Percentiles rank a stretch among this genome's conserved stretches.
These are phyloP conservation scores for Argentina silus DNA, from an alignment of 2,797 vertebrate species.

Conservation along the genomic window DNA sequence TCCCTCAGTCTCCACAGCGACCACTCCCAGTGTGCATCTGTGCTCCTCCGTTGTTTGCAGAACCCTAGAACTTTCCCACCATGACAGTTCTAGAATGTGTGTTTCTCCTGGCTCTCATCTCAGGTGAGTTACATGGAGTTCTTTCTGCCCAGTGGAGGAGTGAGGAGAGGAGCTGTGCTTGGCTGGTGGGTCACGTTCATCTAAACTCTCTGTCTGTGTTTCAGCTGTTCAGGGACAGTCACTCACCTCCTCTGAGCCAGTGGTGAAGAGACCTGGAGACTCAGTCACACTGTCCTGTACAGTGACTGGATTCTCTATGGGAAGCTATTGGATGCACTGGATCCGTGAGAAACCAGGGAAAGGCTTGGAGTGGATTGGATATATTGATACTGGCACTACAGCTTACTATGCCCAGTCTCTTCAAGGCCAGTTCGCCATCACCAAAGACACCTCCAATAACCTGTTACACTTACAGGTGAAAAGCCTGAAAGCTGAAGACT, in stretches of 20 bases:
- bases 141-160: neutral
- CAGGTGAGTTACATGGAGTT: conserved; percentile 5
- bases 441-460: conserved; percentile 33
- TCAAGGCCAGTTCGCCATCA: conserved; percentile 36
- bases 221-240: conserved; percentile 37
- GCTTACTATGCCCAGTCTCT: conserved; percentile 41
- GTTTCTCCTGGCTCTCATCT: neutral
- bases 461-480: conserved; percentile 28
- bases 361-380: conserved; percentile 47
- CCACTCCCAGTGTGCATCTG: neutral
- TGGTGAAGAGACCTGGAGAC: conserved; percentile 42
- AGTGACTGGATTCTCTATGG: conserved; percentile 35
- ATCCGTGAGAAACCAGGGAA: conserved; percentile 49
- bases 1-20: neutral
- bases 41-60: neutral
- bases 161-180: no score
- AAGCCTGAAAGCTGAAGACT: conserved; percentile 29
- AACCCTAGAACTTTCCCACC: neutral
- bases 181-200: neutral
- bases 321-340: conserved; percentile 45
- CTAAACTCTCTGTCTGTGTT: conserved; percentile 30
- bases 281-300: conserved; percentile 45
- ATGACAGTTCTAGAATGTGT: conserved; percentile 10
- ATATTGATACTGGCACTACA: neutral
- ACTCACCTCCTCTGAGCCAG: conserved; percentile 46